Evolutionary conservation across 2,888 invertebrate species (phyloP).

Genomic region (Melanchra persicariae): DNA sequence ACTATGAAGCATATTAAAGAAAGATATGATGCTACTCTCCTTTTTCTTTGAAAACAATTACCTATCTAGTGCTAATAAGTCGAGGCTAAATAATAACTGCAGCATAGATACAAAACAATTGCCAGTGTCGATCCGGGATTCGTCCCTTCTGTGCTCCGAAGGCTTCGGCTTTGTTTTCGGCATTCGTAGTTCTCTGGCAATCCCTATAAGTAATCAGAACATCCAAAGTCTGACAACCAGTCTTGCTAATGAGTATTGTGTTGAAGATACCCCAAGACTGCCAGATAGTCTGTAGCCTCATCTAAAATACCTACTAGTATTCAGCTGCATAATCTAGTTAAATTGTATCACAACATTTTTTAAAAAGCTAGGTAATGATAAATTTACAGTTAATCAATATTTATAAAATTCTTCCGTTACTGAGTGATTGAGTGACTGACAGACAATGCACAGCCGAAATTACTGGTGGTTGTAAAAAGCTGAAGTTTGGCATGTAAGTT

Average conservation of each 20-base stretch:
- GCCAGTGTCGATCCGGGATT: neutral
- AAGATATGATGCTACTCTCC: neutral
- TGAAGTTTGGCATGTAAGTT: no score
- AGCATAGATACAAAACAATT: neutral
- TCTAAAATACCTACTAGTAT: neutral
- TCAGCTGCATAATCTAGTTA: neutral
- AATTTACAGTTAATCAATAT: neutral
- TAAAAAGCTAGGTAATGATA: neutral
- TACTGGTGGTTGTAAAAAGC: no score
- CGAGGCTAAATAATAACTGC: neutral
- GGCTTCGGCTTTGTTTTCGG: no score
- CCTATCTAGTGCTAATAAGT: neutral
- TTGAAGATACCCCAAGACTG: neutral
- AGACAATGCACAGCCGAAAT: no score
- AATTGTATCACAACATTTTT: neutral
- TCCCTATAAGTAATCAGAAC: neutral
- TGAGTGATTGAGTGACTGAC: no score
- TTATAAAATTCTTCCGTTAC: no score
- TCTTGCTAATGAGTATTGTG: neutral
- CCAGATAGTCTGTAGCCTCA: neutral
- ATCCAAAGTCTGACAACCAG: neutral
- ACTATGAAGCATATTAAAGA: conserved; percentile 45
- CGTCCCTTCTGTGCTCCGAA: no score
- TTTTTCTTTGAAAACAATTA: neutral
- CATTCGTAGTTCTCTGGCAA: neutral